phyloP scores from a whole-genome alignment of 2,888 invertebrate genomes.

The Notodromas monacha region DNA sequence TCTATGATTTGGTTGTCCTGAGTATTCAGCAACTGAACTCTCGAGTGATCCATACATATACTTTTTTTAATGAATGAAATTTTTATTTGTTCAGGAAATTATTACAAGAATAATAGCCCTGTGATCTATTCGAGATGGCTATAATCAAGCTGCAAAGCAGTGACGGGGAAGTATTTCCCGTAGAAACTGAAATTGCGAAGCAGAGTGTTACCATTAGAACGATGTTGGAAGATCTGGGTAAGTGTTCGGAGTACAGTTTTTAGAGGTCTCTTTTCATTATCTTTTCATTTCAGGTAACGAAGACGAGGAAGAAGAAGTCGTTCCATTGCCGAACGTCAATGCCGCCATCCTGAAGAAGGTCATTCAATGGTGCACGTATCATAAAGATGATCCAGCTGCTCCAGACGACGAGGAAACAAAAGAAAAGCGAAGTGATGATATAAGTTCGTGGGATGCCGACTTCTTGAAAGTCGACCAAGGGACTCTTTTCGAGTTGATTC shows the following conservation, averaged over 20 bases:
- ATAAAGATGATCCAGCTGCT: slow-evolving; percentile 77
- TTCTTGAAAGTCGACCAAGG: slow-evolving; percentile 94
- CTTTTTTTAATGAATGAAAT: too few species aligned
- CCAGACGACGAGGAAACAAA: slow-evolving; percentile 91
- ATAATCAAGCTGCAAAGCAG: slow-evolving; percentile 75
- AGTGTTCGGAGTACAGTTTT: slow-evolving; percentile 7
- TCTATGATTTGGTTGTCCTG: too few species aligned
- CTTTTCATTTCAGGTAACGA: slow-evolving; percentile 26
- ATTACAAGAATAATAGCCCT: too few species aligned
- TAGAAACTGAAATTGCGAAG: slow-evolving; percentile 84
- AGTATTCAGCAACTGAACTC: too few species aligned
- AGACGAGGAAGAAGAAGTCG: slow-evolving; percentile 55
- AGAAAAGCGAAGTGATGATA: slow-evolving; percentile 93
- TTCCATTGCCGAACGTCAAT: slow-evolving; percentile 86
- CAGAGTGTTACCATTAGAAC: slow-evolving; percentile 93
- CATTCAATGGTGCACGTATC: slow-evolving; percentile 66
- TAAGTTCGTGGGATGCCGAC: slow-evolving; percentile 94
- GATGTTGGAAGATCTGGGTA: slow-evolving; percentile 70
- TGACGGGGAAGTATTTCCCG: slow-evolving; percentile 78
- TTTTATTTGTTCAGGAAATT: too few species aligned
- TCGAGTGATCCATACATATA: too few species aligned
- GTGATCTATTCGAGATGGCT: slow-evolving; percentile 49
- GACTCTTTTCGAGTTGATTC: slow-evolving; percentile 71
- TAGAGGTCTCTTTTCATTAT: background rate
- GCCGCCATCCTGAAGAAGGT: slow-evolving; percentile 78